phyloP scores from a whole-genome alignment of 92 coral and sea anemone species.

The Plumapathes pennacea region DNA sequence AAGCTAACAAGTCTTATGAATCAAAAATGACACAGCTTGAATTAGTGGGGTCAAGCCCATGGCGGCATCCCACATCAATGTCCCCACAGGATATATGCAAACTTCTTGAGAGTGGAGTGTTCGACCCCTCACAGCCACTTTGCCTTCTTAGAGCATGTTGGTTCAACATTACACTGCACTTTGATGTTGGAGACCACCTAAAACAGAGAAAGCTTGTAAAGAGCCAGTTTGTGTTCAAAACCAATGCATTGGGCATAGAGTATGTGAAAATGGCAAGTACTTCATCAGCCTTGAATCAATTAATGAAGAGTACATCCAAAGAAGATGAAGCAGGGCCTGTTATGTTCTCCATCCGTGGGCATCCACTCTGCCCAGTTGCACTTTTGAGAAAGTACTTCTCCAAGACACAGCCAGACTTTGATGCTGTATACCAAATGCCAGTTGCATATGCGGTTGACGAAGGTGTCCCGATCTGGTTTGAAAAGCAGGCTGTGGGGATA shows the following conservation, averaged over 20 bases:
- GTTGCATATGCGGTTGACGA: conserved; percentile 43
- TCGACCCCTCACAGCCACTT: conserved; percentile 15
- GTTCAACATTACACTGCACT: conserved; percentile 40
- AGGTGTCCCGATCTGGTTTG: conserved; percentile 39
- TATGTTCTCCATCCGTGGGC: conserved; percentile 39
- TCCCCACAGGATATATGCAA: conserved; percentile 32
- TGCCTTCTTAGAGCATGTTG: conserved; percentile 32
- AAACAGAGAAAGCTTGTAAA: conserved; percentile 35
- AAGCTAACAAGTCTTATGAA: conserved; percentile 35
- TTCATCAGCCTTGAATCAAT: neutral
- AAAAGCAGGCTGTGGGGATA: conserved; percentile 44
- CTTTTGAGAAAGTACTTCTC: conserved; percentile 32
- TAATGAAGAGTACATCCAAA: neutral
- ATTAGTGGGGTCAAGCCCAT: conserved; percentile 27
- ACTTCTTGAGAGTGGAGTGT: conserved; percentile 22
- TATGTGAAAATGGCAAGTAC: conserved; percentile 18
- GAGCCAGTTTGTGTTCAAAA: conserved; percentile 35
- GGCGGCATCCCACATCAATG: conserved; percentile 36
- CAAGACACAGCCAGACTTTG: conserved; percentile 34
- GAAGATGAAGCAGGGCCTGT: conserved; percentile 1
- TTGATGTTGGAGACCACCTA: conserved; percentile 41
- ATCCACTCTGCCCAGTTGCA: conserved; percentile 43
- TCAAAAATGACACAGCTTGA: conserved; percentile 17
- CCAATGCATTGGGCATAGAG: conserved; percentile 14
- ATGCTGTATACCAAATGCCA: conserved; percentile 40